Base-by-base conservation (phyloP, 2,888 invertebrate genomes). In the Sepioteuthis lessoniana region DNA sequence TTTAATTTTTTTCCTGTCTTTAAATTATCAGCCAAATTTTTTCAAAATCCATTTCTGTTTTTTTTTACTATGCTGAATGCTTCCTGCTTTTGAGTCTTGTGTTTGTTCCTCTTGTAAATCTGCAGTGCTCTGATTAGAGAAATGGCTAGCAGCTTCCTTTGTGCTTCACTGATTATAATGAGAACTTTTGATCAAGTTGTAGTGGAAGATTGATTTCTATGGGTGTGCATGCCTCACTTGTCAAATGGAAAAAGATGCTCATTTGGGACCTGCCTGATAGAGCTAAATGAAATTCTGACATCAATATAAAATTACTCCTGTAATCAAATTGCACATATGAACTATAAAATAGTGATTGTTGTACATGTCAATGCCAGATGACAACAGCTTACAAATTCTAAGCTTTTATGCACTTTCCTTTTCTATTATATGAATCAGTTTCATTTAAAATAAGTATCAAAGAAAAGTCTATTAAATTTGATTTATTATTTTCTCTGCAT, bases 101-200 rank as follows among this genome's bases (percentile, higher is more conserved):
- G 76, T 76, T n/a, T n/a, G 76, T 76, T 76, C 76, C 76, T 76
- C 76, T 76, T n/a, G n/a, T 76, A n/a, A 76, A 16, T 76, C 76
- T 76, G 76, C 60, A 10, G 28, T 8, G 60, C 76, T 76, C n/a
- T 76, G 76, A 76, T 76, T 60, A 76, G n/a, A 76, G 35, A 76
- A 76, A 76, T 76, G 76, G 76, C 76, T 76, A 76, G 76, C 76
- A 76, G 76, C 76, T n/a, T 76, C 76, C 76, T 76, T 76, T 76
- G 76, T 76, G 76, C 76, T 76, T 35, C n/a, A 35, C 76, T 76
- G n/a, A 76, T 76, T 76, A 76, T 60, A 60, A 60, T 76, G 76
- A 76, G 76, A 76, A 76, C 76, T 76, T 76, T 76, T 76, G 76
- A 76, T 76, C n/a, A n/a, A 76, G 76, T n/a, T 76, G 76, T 76